Conservation (phyloP, 2,888 invertebrate genomes). For the Thereva unica region DNA sequence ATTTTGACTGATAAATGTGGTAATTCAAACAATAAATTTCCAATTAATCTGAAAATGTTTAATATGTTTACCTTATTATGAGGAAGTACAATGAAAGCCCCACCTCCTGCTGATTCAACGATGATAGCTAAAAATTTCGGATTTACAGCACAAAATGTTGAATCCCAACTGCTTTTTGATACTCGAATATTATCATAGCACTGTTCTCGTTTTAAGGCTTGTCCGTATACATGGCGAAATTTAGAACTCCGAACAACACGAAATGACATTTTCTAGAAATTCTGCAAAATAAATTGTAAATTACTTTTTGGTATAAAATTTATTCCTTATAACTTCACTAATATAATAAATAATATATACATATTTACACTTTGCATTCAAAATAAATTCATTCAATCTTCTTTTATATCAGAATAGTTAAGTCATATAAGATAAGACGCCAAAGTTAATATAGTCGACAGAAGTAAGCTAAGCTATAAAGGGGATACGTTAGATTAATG, state of each 20-base stretch:
- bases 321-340: conserved; percentile 1
- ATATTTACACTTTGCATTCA: background rate
- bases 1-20: too few relatives aligned
- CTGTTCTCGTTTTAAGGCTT: conserved; percentile 90
- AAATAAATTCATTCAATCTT: too few relatives aligned
- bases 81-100: conserved; percentile 92
- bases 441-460: too few relatives aligned
- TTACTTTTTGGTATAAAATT: conserved; percentile 1
- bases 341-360: conserved; percentile 6
- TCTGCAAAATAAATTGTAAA: conserved; percentile 7
- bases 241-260: conserved; percentile 96
- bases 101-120: conserved; percentile 95
- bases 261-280: conserved; percentile 78
- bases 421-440: background rate
- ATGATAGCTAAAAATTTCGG: conserved; percentile 97
- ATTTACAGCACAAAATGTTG: conserved; percentile 97
- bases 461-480: too few relatives aligned
- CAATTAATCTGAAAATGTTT: too few relatives aligned
- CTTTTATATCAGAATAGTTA: background rate
- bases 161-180: conserved; percentile 97
- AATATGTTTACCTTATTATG: conserved; percentile 75
- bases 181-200: conserved; percentile 97
- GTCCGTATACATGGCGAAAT: conserved; percentile 92
- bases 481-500: too few relatives aligned
- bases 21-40: too few relatives aligned